Evolutionary conservation across 53 echinoderm and acorn worm genomes (phyloP), one percentile per base, ranked within the genome.

Genomic region (Glandiceps talaboti): DNA sequence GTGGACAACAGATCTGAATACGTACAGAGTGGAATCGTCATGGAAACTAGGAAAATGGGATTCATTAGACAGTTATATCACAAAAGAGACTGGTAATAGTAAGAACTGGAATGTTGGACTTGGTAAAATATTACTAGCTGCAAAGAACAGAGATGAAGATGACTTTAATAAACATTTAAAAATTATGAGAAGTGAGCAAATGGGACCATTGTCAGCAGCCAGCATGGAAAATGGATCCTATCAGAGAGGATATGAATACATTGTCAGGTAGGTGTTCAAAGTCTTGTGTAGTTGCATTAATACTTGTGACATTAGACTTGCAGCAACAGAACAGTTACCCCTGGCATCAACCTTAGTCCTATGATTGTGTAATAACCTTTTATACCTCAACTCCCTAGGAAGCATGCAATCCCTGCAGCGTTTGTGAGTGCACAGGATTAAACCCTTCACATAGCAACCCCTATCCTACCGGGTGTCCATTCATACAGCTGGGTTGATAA

Each of bases 11-110:
- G 86, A 95, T 76, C 84, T 95, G 77, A 90, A 88, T 77, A 86
- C 87, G 25, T 95, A 90, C 78, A 73, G 95, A 74, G 92, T 95
- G 0, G 95, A 95, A 32, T 92, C 95, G 20, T 84, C 92, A 73
- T 95, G 95, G 95, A 95, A 95, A 79, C 86, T 95, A 14, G 92
- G 90, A 32, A 88, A 88, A 75, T 95, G 95, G 95, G 92, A 92
- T 75, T 86, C 86, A 0, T 76, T 95, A n/a, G 92, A 92, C 81
- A 90, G 86, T 25, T 83, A 95, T 29, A 79, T 95, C 28, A 80
- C 88, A 33, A 78, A 77, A 72, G 92, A 90, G 33, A 84, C 80
- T 30, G 73, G 26, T 0, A 90, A 88, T 73, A 75, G 83, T 6
- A 88, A 79, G 1, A 90, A 92, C 79, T 95, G 92, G 92, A 95